Conservation (phyloP, 2,888 invertebrate genomes). For the Hanleya hanleyi region DNA sequence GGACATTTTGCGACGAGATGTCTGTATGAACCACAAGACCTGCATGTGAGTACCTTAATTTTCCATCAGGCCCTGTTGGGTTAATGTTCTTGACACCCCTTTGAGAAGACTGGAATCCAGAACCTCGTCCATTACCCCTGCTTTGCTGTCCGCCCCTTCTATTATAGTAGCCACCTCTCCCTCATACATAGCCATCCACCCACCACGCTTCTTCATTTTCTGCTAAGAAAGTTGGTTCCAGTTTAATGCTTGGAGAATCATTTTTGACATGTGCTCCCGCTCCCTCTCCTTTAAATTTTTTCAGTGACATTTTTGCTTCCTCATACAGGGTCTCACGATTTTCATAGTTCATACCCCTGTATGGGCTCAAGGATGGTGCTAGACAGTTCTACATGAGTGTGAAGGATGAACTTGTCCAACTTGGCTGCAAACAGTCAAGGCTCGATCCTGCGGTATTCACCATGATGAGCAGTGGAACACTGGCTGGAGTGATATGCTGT, state of each 20-base stretch:
- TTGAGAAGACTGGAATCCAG: no score
- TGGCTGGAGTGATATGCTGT: constrained; percentile 29
- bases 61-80: constrained; percentile 27
- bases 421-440: constrained; percentile 35
- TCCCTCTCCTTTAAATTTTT: no score
- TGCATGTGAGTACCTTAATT: constrained; percentile 26
- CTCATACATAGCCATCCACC: no score
- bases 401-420: constrained; percentile 24
- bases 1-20: constrained; percentile 33
- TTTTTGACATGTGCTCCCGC: no score
- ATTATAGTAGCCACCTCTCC: no score
- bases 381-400: constrained; percentile 42
- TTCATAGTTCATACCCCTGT: constrained; percentile 42
- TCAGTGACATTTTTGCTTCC: no score
- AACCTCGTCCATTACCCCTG: no score
- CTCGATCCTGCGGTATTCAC: constrained; percentile 42
- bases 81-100: constrained; percentile 29
- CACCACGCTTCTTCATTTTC: no score
- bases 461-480: constrained; percentile 9
- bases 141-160: no score
- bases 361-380: constrained; percentile 41
- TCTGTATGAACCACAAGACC: constrained; percentile 31
- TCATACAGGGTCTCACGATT: constrained; percentile 31
- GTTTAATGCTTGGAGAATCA: no score
- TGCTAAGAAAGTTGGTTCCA: no score